Evolutionary conservation across 2,113 vertebrate species (phyloP).

Genomic region (Rhombomys opimus): DNA sequence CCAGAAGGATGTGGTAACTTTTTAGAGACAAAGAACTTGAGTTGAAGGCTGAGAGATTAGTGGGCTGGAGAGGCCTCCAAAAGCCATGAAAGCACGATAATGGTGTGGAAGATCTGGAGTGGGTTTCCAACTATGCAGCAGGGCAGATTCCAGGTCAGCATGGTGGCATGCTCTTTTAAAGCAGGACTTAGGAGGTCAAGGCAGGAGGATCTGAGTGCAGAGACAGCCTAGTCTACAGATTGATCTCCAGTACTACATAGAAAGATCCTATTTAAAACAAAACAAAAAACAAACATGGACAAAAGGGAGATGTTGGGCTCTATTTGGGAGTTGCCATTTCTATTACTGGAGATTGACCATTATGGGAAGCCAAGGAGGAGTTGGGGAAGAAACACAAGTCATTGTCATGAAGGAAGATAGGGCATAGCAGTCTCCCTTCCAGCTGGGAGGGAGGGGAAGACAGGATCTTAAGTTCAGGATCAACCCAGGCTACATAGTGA

Average conservation of each 20-base stretch:
- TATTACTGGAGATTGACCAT: background rate
- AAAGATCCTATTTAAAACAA: background rate
- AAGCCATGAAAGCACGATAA: background rate
- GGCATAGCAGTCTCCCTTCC: background rate
- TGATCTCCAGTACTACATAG: background rate
- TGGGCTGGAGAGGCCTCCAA: background rate
- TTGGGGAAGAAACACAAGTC: background rate
- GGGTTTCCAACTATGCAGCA: background rate
- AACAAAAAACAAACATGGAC: background rate
- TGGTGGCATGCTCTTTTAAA: background rate
- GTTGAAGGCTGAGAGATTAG: background rate
- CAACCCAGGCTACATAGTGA: background rate
- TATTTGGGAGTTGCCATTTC: background rate
- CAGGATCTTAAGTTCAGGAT: background rate
- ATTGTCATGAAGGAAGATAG: background rate
- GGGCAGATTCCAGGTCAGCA: background rate
- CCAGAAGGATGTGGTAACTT: background rate
- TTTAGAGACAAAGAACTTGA: background rate
- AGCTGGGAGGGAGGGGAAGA: background rate
- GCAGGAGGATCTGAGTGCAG: background rate
- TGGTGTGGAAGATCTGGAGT: background rate
- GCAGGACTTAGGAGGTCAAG: background rate
- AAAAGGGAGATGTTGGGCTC: background rate
- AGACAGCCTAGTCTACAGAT: background rate
- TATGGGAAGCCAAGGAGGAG: background rate